Conservation (phyloP, 2,888 invertebrate genomes). For the Polyommatus iphigenia region DNA sequence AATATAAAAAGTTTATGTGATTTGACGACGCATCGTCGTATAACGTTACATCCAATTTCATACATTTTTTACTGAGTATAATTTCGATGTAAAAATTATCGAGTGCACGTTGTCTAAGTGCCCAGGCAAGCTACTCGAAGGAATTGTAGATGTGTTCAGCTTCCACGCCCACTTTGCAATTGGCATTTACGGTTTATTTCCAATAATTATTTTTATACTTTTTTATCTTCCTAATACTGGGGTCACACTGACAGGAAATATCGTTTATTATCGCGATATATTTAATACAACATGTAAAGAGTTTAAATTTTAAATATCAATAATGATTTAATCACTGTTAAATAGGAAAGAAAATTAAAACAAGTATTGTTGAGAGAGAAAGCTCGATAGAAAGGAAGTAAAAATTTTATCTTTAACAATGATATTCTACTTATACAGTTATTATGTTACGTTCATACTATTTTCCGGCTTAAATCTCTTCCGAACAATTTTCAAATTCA, state of each 20-base stretch:
- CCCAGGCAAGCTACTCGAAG: conserved; percentile 13
- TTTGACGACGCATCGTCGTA: background rate
- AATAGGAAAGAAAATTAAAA: no score
- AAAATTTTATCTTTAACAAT: no score
- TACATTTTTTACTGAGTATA: background rate
- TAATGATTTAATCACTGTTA: no score
- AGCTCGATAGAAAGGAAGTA: no score
- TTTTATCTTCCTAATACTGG: conserved; percentile 4
- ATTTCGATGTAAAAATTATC: background rate
- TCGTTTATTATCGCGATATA: background rate
- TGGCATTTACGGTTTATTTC: conserved; percentile 59
- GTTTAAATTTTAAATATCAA: no score
- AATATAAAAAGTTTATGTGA: background rate
- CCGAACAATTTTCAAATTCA: no score
- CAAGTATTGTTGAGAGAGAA: no score
- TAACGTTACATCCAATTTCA: background rate
- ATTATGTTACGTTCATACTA: no score
- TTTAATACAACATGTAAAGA: background rate
- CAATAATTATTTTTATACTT: conserved; percentile 28
- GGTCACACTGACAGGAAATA: background rate
- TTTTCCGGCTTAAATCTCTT: no score
- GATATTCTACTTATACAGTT: no score
- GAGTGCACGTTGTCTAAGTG: background rate
- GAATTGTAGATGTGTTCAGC: conserved; percentile 31
- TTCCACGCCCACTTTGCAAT: conserved; percentile 51